Evolutionary conservation across 2,888 invertebrate species (phyloP), one percentile per base, ranked within the genome.

Genomic region (Brenthis hecate): DNA sequence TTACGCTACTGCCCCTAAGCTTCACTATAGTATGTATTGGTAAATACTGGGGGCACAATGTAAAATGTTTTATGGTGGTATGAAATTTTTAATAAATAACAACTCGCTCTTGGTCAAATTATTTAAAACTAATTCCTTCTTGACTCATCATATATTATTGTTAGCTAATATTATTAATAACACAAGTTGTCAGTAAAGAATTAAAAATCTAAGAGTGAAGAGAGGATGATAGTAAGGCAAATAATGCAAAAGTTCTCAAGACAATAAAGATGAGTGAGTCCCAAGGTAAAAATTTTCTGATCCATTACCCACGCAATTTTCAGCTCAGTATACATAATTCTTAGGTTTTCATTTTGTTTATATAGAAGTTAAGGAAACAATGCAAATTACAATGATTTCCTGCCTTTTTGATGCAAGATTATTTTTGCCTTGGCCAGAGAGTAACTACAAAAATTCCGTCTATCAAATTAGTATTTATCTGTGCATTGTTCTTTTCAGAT

Each of bases 401-500:
- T 75, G 75, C 70, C 73, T 74, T 72, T 75, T 75, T 74, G 68
- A 72, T 75, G 58, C 70, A 73, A 76, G 74, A 76, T 76, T 74
- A 74, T 74, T 70, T 73, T 73, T 73, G 70, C 77, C 76, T 77
- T 76, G 77, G 74, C 75, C 76, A 72, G 69, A 74, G 71, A 71
- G 75, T 70, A 74, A 73, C 72, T 73, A 73, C 72, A 74, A 76
- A 43, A 76, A 75, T 76, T 75, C 76, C 74, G 68, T 65, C 73
- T 71, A 73, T 75, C 73, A 73, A 77, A 77, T 74, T 74, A 76
- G 71, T 74, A 68, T 70, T 72, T 72, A 71, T 72, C 73, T 75
- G 69, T 73, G 72, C 66, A 77, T 77, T 77, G 77, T 77, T 77
- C 74, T 75, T 72, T 66, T 56, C 68, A 73, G 72, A 75, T 76